Percentiles rank a stretch among this genome's conserved stretches.
Conservation (phyloP, 2,888 invertebrate species). For the Hoplodrina ambigua region DNA sequence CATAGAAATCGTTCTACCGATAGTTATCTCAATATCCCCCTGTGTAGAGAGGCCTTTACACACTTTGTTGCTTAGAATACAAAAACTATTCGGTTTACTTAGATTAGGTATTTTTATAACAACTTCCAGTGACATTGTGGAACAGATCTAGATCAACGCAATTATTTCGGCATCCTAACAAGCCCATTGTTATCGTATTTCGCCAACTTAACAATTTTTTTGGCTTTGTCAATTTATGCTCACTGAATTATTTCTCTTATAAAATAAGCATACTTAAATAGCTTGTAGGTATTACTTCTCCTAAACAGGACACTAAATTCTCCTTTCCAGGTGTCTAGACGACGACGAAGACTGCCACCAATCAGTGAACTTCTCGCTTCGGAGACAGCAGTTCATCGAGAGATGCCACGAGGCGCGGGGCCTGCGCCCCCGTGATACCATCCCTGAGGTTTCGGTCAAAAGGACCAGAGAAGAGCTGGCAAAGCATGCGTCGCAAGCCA, state of each 20-base stretch:
- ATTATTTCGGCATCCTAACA: slow-evolving; percentile 24
- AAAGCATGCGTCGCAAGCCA: slow-evolving; percentile 85
- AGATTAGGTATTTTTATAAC: slow-evolving; percentile 26
- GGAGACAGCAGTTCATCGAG: slow-evolving; percentile 87
- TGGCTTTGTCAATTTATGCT: not conserved
- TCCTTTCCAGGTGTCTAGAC: slow-evolving; percentile 78
- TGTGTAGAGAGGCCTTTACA: not conserved
- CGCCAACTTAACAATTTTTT: slow-evolving; percentile 3
- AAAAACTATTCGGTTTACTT: slow-evolving; percentile 13
- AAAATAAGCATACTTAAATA: not conserved
- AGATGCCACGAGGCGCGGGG: slow-evolving; percentile 85
- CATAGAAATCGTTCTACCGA: no score
- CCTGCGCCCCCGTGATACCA: slow-evolving; percentile 77
- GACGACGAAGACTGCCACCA: slow-evolving; percentile 77
- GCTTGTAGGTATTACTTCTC: not conserved
- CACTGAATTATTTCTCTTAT: not conserved
- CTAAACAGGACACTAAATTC: not conserved
- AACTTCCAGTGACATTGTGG: slow-evolving; percentile 25
- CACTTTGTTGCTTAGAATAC: slow-evolving; percentile 6
- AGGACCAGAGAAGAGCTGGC: slow-evolving; percentile 84
- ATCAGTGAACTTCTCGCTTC: slow-evolving; percentile 78
- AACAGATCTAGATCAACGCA: slow-evolving; percentile 39
- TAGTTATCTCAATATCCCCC: no score
- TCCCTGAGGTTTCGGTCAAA: slow-evolving; percentile 84
- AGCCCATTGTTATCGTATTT: slow-evolving; percentile 30